phyloP scores from a whole-genome alignment of 2,888 invertebrate species.

The Gnatocerus cornutus region DNA sequence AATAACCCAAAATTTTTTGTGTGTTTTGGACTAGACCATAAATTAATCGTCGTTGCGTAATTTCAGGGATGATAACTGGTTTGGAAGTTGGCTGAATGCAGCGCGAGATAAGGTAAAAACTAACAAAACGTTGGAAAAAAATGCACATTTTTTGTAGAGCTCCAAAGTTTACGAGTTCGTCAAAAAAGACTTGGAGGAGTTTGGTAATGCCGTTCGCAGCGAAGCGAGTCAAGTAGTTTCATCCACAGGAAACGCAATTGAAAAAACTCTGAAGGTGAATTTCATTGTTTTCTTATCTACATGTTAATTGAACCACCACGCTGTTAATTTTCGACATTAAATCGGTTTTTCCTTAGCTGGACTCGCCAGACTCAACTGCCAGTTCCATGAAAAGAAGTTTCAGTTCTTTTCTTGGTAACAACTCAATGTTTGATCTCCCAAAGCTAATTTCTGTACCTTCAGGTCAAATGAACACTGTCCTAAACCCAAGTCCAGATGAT shows the following conservation, averaged over 20 bases:
- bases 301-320: too few relatives aligned
- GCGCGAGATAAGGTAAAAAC: slow-evolving; percentile 69
- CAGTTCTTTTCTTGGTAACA: slow-evolving; percentile 78
- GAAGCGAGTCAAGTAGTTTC: slow-evolving; percentile 81
- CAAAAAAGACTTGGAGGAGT: slow-evolving; percentile 83
- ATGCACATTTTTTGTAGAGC: slow-evolving; percentile 72
- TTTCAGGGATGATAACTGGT: slow-evolving; percentile 67
- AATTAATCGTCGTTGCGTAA: slow-evolving; percentile 22
- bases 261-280: slow-evolving; percentile 80
- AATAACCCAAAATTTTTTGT: slow-evolving; percentile 23
- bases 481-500: slow-evolving; percentile 80
- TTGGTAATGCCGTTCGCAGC: slow-evolving; percentile 80
- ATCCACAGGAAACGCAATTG: slow-evolving; percentile 79
- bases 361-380: slow-evolving; percentile 82
- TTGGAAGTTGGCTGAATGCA: slow-evolving; percentile 70
- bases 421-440: slow-evolving; percentile 24
- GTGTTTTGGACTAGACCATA: slow-evolving; percentile 29
- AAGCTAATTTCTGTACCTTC: slow-evolving; percentile 31
- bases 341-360: slow-evolving; percentile 73
- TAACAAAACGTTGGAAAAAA: not conserved
- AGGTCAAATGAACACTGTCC: slow-evolving; percentile 81
- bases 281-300: not conserved
- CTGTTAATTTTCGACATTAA: not conserved
- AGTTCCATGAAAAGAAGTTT: slow-evolving; percentile 82
- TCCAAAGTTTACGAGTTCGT: slow-evolving; percentile 84